Conservation (phyloP, 1,140 invertebrate genomes). For the Mesaphorura yosii region DNA sequence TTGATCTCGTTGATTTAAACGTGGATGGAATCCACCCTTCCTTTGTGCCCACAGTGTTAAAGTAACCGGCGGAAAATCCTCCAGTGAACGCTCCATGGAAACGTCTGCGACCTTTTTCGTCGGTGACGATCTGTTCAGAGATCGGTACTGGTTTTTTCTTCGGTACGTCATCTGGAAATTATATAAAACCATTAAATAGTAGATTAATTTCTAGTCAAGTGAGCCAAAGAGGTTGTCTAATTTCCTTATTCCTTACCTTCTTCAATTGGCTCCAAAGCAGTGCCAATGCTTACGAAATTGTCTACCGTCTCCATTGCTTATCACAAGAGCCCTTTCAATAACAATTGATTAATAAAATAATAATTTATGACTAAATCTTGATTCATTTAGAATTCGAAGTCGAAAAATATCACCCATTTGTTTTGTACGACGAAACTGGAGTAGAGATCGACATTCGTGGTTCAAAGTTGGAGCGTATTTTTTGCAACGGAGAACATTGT, state of each 20-base stretch:
- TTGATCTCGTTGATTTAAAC: constrained; percentile 77
- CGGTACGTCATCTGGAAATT: constrained; percentile 53
- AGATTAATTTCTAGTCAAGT: neutral
- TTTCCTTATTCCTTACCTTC: constrained; percentile 50
- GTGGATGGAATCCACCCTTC: constrained; percentile 88
- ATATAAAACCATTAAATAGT: constrained; percentile 1
- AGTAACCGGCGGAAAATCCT: constrained; percentile 96
- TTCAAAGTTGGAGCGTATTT: too few species aligned
- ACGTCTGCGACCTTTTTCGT: constrained; percentile 74
- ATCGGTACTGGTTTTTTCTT: constrained; percentile 67
- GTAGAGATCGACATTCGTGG: too few species aligned
- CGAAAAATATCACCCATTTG: too few species aligned
- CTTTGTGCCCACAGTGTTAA: constrained; percentile 86
- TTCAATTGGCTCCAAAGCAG: constrained; percentile 58
- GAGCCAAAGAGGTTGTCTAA: too few species aligned
- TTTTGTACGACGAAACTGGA: too few species aligned
- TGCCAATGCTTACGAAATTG: constrained; percentile 58
- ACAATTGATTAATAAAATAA: too few species aligned
- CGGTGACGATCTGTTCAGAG: constrained; percentile 80
- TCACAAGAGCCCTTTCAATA: too few species aligned
- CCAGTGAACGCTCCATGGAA: constrained; percentile 99
- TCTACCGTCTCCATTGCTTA: constrained; percentile 50
- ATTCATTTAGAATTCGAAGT: too few species aligned
- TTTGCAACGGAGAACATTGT: too few species aligned
- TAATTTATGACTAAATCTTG: too few species aligned